Conservation (phyloP, 2,888 invertebrate species). For the Dicycla oo region DNA sequence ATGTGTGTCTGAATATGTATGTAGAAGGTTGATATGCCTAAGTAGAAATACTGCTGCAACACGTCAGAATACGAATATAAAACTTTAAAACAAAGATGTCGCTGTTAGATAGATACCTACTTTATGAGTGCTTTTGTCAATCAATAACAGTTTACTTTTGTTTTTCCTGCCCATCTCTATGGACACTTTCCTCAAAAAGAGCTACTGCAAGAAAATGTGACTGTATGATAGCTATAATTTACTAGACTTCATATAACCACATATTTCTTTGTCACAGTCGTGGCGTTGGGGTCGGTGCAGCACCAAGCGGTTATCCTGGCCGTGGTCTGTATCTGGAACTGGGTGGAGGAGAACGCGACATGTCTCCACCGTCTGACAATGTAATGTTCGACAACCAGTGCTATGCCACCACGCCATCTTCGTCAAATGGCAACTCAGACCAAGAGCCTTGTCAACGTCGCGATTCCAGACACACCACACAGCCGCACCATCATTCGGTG, state of each 20-base stretch:
- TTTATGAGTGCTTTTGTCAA: not conserved
- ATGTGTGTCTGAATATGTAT: no score
- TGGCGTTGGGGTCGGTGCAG: conserved; percentile 86
- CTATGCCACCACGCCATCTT: conserved; percentile 98
- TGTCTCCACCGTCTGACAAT: conserved; percentile 97
- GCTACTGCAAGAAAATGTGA: not conserved
- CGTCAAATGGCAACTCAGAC: conserved; percentile 97
- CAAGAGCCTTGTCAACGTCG: conserved; percentile 93
- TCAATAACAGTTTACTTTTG: not conserved
- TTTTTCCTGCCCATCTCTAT: not conserved
- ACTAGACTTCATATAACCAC: not conserved
- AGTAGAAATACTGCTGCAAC: not conserved
- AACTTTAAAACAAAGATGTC: not conserved
- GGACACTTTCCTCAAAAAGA: not conserved
- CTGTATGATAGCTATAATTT: not conserved
- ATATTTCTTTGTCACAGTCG: conserved; percentile 71
- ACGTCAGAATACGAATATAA: not conserved
- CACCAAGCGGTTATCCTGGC: conserved; percentile 92
- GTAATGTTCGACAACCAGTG: conserved; percentile 98
- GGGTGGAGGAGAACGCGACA: conserved; percentile 91
- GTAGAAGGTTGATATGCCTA: not conserved
- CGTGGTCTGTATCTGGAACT: conserved; percentile 95
- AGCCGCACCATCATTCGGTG: conserved; percentile 91
- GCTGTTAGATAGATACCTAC: not conserved
- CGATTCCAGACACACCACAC: conserved; percentile 90